Conservation (phyloP, 1,140 invertebrate genomes). For the Pogonomyrmex californicus region DNA sequence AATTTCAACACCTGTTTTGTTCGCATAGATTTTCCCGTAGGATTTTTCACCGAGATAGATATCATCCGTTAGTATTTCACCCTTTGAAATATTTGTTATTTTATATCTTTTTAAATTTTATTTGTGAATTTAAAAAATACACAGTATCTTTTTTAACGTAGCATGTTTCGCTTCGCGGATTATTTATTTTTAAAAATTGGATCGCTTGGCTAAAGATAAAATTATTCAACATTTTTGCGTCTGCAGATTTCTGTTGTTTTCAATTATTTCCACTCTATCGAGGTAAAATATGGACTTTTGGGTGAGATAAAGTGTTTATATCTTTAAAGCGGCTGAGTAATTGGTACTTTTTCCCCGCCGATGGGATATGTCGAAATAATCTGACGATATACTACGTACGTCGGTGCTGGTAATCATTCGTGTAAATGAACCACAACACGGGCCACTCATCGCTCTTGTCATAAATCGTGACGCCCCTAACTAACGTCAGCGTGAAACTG, state of each 20-base stretch:
- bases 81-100: not conserved
- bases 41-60: not conserved
- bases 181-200: not conserved
- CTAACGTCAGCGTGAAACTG: slow-evolving; percentile 52
- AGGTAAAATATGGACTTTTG: not conserved
- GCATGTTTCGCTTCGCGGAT: too few species aligned
- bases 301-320: slow-evolving; percentile 15
- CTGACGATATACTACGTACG: not conserved
- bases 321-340: not conserved
- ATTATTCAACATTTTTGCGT: not conserved
- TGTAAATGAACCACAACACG: slow-evolving; percentile 33
- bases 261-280: not conserved
- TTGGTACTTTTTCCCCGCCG: not conserved
- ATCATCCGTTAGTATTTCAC: not conserved
- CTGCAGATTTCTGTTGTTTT: not conserved
- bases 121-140: not conserved
- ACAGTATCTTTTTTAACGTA: not conserved
- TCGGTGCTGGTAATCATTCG: slow-evolving; percentile 25
- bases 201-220: not conserved
- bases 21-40: not conserved
- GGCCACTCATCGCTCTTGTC: slow-evolving; percentile 46
- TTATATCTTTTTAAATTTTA: not conserved
- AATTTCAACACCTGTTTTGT: not conserved
- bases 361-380: slow-evolving; percentile 17
- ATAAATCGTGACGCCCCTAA: slow-evolving; percentile 72